Evolutionary conservation across 1,140 invertebrate species (phyloP).

Genomic region (Galleria mellonella): DNA sequence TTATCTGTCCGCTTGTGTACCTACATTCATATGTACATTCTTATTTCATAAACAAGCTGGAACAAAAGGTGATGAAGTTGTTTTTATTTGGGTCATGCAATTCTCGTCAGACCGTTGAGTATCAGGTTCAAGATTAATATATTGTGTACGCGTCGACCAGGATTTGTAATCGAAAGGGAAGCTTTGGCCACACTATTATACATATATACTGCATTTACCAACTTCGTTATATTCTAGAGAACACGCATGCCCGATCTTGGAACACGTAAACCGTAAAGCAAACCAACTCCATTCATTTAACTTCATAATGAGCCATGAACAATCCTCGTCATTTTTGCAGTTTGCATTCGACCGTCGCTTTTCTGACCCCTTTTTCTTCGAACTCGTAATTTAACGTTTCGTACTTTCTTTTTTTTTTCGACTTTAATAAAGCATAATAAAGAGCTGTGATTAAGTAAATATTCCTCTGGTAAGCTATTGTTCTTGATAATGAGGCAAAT

Average conservation of each 20-base stretch:
- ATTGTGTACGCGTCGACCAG: constrained; percentile 10
- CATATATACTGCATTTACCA: no score
- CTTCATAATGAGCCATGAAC: constrained; percentile 60
- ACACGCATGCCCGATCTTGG: constrained; percentile 24
- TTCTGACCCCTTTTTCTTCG: constrained; percentile 44
- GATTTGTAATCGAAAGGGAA: no score
- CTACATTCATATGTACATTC: constrained; percentile 13
- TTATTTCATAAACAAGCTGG: constrained; percentile 35
- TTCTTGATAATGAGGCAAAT: constrained; percentile 44
- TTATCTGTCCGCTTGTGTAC: constrained; percentile 1
- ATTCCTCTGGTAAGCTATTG: constrained; percentile 46
- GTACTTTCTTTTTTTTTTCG: constrained; percentile 32
- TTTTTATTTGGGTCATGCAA: constrained; percentile 38
- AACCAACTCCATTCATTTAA: constrained; percentile 43
- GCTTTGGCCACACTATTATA: no score
- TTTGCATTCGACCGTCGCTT: constrained; percentile 31
- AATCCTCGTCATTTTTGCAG: constrained; percentile 49
- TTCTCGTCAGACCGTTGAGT: constrained; percentile 27
- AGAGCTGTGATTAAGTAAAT: constrained; percentile 60
- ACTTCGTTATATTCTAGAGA: background rate
- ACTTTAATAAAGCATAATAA: constrained; percentile 53
- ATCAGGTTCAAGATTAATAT: constrained; percentile 42
- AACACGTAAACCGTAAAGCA: constrained; percentile 23
- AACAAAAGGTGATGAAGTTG: constrained; percentile 42
- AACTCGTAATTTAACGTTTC: constrained; percentile 51